Evolutionary conservation across 2,797 vertebrate genomes (phyloP).

Genomic region (Vespertilio murinus): DNA sequence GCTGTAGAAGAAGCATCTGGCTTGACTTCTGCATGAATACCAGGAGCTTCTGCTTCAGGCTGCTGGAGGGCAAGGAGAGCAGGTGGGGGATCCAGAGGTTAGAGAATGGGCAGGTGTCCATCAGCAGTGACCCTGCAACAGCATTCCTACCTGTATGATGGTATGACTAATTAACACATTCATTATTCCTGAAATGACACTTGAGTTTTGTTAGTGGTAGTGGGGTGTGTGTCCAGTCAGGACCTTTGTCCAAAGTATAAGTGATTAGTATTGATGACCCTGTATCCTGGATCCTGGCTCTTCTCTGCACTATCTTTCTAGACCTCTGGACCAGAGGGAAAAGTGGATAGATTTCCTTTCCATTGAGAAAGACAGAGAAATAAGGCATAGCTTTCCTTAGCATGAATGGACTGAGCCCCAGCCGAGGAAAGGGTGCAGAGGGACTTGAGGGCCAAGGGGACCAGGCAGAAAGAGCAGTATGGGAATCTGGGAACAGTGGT

Average conservation of each 20-base stretch:
- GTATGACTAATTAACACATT: neutral
- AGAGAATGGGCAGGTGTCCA: neutral
- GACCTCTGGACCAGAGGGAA: neutral
- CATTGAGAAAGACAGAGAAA: neutral
- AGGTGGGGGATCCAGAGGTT: slow-evolving; percentile 76
- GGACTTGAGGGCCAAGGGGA: neutral
- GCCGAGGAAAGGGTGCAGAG: neutral
- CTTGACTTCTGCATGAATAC: slow-evolving; percentile 87
- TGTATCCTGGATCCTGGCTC: neutral
- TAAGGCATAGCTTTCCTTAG: neutral
- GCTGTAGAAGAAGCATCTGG: slow-evolving; percentile 87
- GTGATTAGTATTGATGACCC: neutral
- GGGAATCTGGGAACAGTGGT: neutral
- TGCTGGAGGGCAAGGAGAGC: slow-evolving; percentile 89
- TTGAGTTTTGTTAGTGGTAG: neutral
- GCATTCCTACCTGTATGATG: neutral
- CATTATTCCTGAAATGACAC: neutral
- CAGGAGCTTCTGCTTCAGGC: slow-evolving; percentile 89
- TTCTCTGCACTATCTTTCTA: neutral
- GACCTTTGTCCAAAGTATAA: neutral
- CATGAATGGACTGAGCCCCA: neutral
- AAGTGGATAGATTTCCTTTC: neutral
- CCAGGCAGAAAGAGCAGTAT: neutral
- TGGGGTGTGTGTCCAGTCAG: neutral
- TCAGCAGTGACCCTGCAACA: neutral